Base-by-base conservation (phyloP, 1,140 invertebrate species). In the Pseudomyrmex gracilis region DNA sequence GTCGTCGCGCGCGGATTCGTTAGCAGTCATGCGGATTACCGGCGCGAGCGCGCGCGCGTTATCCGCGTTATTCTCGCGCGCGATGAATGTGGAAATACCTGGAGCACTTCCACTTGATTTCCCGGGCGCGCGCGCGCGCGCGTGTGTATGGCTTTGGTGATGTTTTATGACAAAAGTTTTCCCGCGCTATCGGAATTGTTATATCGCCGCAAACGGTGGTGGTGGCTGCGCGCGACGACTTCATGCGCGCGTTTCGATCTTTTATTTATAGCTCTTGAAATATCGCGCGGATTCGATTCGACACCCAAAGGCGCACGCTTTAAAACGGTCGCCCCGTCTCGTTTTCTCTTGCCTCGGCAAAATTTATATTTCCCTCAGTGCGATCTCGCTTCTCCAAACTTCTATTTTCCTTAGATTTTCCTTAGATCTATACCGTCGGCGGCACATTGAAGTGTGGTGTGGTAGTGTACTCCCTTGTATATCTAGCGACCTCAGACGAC, bases 91-190 rank as follows among this genome's bases (percentile, higher is more conserved):
- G 53, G 68, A 85, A 85, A 86, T 85, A 63, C 73, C 60, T 20
- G 22, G 55, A 63, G 57, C 63, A 84, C 68, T 84, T 86, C 83
- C 63, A 78, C 83, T 80, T 86, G 85, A 86, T 86, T 86, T 86
- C 83, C 73, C 77, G 5, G 1, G 34, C 34, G 34, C 34, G 34
- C 7, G 20, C 66, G 51, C 34, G 53, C 7, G 20, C 66, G 51
- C 34, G 53, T 20, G 63, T 85, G 49, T 49, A 73, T 58, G 47
- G 60, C 73, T 71, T 60, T 76, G 76, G 80, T 78, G 66, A 80
- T 80, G 58, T 64, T 86, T 86, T 85, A 80, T 63, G 85, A 47
- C 15, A 3, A 51, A 85, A 86, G 85, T 86, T 86, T 20, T 55
- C 17, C 51, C 51, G n/a, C 51, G 63, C n/a, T 55, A 60, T 49